A percentile compares a stretch with the other conserved stretches of the same genome.
These are phyloP conservation scores for Incurvaria masculella DNA, from an alignment of 2,888 invertebrate genomes.

Conservation along the genomic window DNA sequence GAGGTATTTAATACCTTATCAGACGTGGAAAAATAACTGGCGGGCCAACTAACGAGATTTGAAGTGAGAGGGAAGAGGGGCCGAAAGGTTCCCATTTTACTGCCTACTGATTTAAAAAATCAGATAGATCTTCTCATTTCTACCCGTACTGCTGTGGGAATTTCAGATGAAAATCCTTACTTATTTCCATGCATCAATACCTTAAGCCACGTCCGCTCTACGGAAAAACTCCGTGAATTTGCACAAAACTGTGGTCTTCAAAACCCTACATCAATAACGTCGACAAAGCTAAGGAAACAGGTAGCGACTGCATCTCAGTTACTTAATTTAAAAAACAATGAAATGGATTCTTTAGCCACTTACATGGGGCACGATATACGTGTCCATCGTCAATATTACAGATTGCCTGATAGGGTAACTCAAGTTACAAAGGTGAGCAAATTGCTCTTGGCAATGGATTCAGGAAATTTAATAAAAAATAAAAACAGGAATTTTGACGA, in stretches of 20 bases:
- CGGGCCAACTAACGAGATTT: slow-evolving; percentile 3
- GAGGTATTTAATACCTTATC: slow-evolving; percentile 4
- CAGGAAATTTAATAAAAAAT: background rate
- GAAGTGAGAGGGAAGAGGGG: background rate
- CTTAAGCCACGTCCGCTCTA: too few relatives aligned
- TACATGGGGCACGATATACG: slow-evolving; percentile 20
- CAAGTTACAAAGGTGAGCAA: slow-evolving; percentile 20
- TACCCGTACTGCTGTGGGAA: background rate
- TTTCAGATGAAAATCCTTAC: too few relatives aligned
- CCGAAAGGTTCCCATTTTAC: slow-evolving; percentile 4
- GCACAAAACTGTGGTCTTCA: too few relatives aligned
- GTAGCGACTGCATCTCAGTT: slow-evolving; percentile 20
- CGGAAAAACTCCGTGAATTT: too few relatives aligned
- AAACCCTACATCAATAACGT: too few relatives aligned
- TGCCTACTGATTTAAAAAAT: background rate
- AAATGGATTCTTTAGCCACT: slow-evolving; percentile 19
- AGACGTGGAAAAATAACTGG: slow-evolving; percentile 3
- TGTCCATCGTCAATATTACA: slow-evolving; percentile 19
- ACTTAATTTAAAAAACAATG: slow-evolving; percentile 19
- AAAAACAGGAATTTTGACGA: background rate
- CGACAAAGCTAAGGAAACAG: slow-evolving; percentile 16
- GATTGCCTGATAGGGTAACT: slow-evolving; percentile 18
- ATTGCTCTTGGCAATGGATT: slow-evolving; percentile 17
- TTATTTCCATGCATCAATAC: too few relatives aligned
- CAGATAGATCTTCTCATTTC: background rate